phyloP scores from a whole-genome alignment of 35 echinoderm and acorn worm genomes.

The Ophiothrix spiculata region DNA sequence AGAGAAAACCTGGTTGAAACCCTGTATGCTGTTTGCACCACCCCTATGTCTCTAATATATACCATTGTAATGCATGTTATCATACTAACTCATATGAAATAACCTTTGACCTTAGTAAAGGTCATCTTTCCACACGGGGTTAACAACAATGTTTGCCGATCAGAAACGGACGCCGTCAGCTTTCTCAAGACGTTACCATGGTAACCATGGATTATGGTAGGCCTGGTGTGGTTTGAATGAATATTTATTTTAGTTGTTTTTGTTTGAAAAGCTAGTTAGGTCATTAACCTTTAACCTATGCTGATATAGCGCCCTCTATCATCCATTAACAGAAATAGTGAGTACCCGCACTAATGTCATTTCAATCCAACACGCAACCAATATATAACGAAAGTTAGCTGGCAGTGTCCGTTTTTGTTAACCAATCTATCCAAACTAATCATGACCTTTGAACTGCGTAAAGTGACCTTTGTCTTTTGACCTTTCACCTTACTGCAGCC shows the following conservation, averaged over 20 bases:
- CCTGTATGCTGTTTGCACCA: no score
- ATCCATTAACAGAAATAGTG: not conserved
- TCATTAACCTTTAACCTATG: not conserved
- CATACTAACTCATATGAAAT: not conserved
- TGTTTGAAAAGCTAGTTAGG: not conserved
- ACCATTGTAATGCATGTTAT: not conserved
- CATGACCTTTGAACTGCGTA: not conserved
- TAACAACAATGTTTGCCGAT: not conserved
- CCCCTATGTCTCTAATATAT: no score
- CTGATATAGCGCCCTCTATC: slow-evolving; percentile 20
- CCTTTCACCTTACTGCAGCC: slow-evolving; percentile 70
- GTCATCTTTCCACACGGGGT: not conserved
- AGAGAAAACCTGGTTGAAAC: no score
- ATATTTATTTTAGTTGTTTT: not conserved
- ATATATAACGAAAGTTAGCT: not conserved
- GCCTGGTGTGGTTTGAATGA: not conserved
- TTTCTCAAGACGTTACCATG: slow-evolving; percentile 12
- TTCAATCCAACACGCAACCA: not conserved
- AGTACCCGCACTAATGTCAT: not conserved
- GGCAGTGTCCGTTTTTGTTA: slow-evolving; percentile 14
- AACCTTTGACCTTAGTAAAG: slow-evolving; percentile 8
- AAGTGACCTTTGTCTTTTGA: slow-evolving; percentile 25
- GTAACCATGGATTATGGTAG: not conserved
- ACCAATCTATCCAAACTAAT: slow-evolving; percentile 1
- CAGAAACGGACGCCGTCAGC: slow-evolving; percentile 9